A percentile compares a stretch with the other conserved stretches of the same genome.
phyloP scores from a whole-genome alignment of 2,113 vertebrate species.

The Erythrolamprus reginae region DNA sequence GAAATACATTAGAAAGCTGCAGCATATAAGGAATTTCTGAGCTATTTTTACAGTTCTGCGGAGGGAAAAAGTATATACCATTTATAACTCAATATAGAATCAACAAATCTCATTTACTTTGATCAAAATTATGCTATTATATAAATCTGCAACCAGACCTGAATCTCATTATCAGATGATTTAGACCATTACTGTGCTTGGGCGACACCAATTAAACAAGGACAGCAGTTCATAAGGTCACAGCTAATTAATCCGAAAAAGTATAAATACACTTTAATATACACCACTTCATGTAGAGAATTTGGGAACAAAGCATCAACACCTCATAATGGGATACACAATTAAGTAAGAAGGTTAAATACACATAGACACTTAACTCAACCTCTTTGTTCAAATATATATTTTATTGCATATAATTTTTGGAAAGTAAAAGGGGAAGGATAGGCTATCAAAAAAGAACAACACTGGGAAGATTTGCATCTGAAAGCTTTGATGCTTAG shows the following conservation, averaged over 20 bases:
- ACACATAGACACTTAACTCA: conserved; percentile 38
- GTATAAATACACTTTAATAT: conserved; percentile 71
- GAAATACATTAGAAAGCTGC: background rate
- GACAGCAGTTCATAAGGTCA: conserved; percentile 83
- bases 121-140: conserved; percentile 71
- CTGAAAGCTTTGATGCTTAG: conserved; percentile 62
- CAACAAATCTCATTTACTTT: conserved; percentile 71
- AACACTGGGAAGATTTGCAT: conserved; percentile 48
- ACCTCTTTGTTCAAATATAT: conserved; percentile 35
- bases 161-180: conserved; percentile 84
- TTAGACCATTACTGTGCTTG: conserved; percentile 81
- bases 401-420: conserved; percentile 26
- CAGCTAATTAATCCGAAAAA: conserved; percentile 78
- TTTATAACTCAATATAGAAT: conserved; percentile 47
- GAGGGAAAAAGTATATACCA: background rate
- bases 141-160: conserved; percentile 78
- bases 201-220: conserved; percentile 83
- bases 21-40: background rate
- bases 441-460: conserved; percentile 49
- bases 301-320: conserved; percentile 59
- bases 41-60: background rate
- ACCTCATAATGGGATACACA: conserved; percentile 52
- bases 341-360: conserved; percentile 53
- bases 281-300: conserved; percentile 66
- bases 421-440: conserved; percentile 24